These are phyloP conservation scores for Drosophila rufa DNA, from an alignment of 1,140 invertebrate species.

Conservation along the genomic window DNA sequence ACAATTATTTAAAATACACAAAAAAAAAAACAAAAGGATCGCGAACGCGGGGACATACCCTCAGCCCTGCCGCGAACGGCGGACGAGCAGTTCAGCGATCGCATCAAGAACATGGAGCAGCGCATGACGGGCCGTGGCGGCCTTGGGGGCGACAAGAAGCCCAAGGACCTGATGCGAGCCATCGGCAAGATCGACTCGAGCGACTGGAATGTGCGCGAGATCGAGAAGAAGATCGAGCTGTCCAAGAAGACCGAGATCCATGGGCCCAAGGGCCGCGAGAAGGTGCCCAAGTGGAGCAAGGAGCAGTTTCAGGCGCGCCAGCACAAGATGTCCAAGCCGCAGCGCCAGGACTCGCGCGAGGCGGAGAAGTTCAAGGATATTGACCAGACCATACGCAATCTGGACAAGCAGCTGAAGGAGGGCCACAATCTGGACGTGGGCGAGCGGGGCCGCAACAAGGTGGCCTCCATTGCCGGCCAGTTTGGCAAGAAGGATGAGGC, in stretches of 20 bases:
- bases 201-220: constrained; percentile 96
- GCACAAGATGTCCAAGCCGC: constrained; percentile 90
- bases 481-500: constrained; percentile 89
- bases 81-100: constrained; percentile 90
- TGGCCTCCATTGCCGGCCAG: constrained; percentile 94
- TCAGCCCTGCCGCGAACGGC: constrained; percentile 86
- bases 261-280: constrained; percentile 89
- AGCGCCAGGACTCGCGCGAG: constrained; percentile 87
- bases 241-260: constrained; percentile 89
- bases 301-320: constrained; percentile 94
- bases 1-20: constrained; percentile 29
- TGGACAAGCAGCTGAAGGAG: constrained; percentile 93
- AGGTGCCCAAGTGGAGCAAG: constrained; percentile 95
- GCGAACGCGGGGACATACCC: constrained; percentile 87
- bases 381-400: constrained; percentile 91
- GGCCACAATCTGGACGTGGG: constrained; percentile 89
- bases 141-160: constrained; percentile 90
- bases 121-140: constrained; percentile 86
- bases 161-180: constrained; percentile 93
- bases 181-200: constrained; percentile 95
- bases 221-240: constrained; percentile 95
- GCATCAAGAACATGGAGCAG: constrained; percentile 89
- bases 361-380: constrained; percentile 89
- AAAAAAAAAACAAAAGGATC: constrained; percentile 86
- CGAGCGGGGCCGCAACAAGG: constrained; percentile 91